Percentiles rank a stretch among this genome's conserved stretches.
These are phyloP conservation scores for Carcinoscorpius rotundicauda DNA, from an alignment of 1,140 invertebrate species.

Conservation along the genomic window DNA sequence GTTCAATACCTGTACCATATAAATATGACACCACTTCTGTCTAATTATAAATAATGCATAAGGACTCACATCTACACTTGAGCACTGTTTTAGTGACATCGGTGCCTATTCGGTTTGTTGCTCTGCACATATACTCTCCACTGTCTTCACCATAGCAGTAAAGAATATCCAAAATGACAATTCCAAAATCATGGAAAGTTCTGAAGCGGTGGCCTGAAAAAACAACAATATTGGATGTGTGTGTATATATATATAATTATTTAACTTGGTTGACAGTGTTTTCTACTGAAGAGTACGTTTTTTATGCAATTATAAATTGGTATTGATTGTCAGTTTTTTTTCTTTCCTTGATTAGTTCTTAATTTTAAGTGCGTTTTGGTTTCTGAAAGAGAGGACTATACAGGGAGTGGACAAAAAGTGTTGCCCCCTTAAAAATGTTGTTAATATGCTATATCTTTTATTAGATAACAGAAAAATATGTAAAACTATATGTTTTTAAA, in stretches of 20 bases:
- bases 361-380: too few species aligned
- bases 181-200: slow-evolving; percentile 92
- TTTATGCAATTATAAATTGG: too few species aligned
- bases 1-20: neutral
- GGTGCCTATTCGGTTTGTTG: slow-evolving; percentile 80
- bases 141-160: slow-evolving; percentile 96
- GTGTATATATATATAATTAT: slow-evolving; percentile 64
- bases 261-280: slow-evolving; percentile 53
- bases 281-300: too few species aligned
- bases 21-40: slow-evolving; percentile 1
- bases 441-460: too few species aligned
- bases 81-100: slow-evolving; percentile 73
- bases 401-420: too few species aligned
- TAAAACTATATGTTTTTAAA: too few species aligned
- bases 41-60: neutral
- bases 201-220: slow-evolving; percentile 85
- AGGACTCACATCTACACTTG: slow-evolving; percentile 53
- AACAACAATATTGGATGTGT: slow-evolving; percentile 9
- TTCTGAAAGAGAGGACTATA: too few species aligned
- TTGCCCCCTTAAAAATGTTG: too few species aligned
- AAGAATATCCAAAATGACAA: slow-evolving; percentile 89
- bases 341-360: too few species aligned
- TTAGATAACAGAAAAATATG: too few species aligned
- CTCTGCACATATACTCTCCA: slow-evolving; percentile 81
- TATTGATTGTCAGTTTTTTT: too few species aligned